Conservation (phyloP, 1,140 invertebrate species). For the Drosophila pruinosa region DNA sequence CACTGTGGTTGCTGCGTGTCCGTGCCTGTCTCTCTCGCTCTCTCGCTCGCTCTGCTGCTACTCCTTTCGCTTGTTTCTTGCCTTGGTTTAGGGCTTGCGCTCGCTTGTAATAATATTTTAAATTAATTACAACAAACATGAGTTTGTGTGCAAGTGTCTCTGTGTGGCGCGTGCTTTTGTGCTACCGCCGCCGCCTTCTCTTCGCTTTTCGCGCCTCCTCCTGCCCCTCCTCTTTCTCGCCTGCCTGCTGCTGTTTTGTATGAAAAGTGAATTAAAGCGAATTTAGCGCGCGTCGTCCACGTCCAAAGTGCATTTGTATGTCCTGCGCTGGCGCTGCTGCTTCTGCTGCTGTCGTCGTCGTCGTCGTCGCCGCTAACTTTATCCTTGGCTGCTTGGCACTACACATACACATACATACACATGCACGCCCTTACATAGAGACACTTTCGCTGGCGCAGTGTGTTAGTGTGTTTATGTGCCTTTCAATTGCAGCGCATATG, state of each 20-base stretch:
- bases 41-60: not conserved
- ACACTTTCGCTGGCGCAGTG: conserved; percentile 78
- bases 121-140: conserved; percentile 81
- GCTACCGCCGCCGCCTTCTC: conserved; percentile 11
- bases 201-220: not conserved
- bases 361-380: conserved; percentile 68
- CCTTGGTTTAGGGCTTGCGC: conserved; percentile 75
- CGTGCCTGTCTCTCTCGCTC: not conserved
- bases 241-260: conserved; percentile 67
- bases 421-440: conserved; percentile 20
- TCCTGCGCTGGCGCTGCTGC: conserved; percentile 43
- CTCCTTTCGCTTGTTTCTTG: conserved; percentile 46
- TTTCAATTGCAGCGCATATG: conserved; percentile 64
- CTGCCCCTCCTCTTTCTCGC: not conserved
- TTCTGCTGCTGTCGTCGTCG: conserved; percentile 14
- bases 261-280: conserved; percentile 81
- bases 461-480: conserved; percentile 74
- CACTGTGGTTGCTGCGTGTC: conserved; percentile 16
- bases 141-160: conserved; percentile 33
- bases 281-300: conserved; percentile 75
- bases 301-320: conserved; percentile 78
- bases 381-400: conserved; percentile 65
- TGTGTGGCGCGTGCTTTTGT: conserved; percentile 68
- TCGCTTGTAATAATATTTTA: conserved; percentile 81
- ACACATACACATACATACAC: conserved; percentile 19